Base-by-base conservation (phyloP, 2,797 vertebrate genomes). In the Lacerta viridis region DNA sequence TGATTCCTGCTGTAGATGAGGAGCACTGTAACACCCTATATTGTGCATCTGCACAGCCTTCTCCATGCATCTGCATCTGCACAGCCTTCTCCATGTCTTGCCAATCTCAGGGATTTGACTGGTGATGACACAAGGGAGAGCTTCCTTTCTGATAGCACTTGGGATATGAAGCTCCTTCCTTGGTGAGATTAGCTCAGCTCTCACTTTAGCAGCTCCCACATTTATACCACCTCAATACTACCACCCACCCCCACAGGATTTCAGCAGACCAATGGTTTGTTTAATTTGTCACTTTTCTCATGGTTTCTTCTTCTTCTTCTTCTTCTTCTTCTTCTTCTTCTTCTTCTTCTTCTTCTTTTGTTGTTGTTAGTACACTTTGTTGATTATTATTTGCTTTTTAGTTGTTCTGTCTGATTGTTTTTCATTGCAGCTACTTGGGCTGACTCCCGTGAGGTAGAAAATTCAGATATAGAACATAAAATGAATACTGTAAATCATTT, bases 401-500 rank as follows among this genome's bases (percentile, higher is more conserved):
- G 55, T 71, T 72, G 11, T 29, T 36, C 55, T 75, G 50, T 74
- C 55, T 84, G 46, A 29, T 23, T 11, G 4, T 5, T 50, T 77
- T 78, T 13, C 27, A 23, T 78, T 50, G 43, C 27, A 29, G 17
- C 23, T 39, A 46, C 23, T 29, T 50, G 59, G 33, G 23, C 18
- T 36, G 13, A 36, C 27, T 20, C 15, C 55, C 39, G 15, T 55
- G 13, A 7, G 25, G 23, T 15, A 5, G 36, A n/a, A 80, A 59
- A 36, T 33, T 27, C 15, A 29, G 33, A 68, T 33, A 78, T 66
- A 39, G 17, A 87, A 78, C 5, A 50, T 23, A n/a, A 0, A 2
- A 13, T 64, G 20, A 71, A 55, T 29, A 33, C 33, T 33, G 33
- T 33, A 77, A 85, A 89, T 68, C 77, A 83, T 92, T 59, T n/a